A percentile compares a stretch with the other conserved stretches of the same genome.
These are phyloP conservation scores for Caenorhabditis panamensis DNA, from an alignment of 2,888 invertebrate genomes.

Conservation along the genomic window DNA sequence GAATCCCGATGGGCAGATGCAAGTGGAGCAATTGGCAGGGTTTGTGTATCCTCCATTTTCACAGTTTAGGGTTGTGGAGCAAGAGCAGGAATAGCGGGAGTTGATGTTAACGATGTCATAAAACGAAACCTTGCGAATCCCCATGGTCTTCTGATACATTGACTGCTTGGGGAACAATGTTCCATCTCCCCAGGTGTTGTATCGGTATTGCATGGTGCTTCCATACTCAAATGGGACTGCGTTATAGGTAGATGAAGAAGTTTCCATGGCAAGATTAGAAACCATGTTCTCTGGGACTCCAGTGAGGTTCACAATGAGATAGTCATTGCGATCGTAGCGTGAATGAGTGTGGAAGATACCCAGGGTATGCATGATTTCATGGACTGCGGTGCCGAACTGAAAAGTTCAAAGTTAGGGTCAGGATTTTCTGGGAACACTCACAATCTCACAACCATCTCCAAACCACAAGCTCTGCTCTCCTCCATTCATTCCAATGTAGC, in stretches of 20 bases:
- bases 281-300: conserved; percentile 54
- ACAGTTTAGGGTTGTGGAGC: too few species aligned
- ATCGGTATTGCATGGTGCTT: conserved; percentile 40
- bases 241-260: conserved; percentile 10
- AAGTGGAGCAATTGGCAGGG: conserved; percentile 25
- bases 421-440: not conserved
- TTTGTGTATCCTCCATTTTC: too few species aligned
- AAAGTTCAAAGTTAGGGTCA: not conserved
- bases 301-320: conserved; percentile 62
- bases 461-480: conserved; percentile 49
- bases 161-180: conserved; percentile 21
- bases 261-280: conserved; percentile 25
- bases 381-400: conserved; percentile 79
- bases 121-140: conserved; percentile 26
- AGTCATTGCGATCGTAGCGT: conserved; percentile 73
- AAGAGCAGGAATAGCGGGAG: too few species aligned
- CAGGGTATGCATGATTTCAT: conserved; percentile 78
- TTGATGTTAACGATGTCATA: conserved; percentile 36
- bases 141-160: conserved; percentile 27
- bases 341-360: conserved; percentile 79
- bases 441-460: conserved; percentile 46
- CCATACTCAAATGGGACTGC: conserved; percentile 44
- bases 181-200: conserved; percentile 34
- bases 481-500: conserved; percentile 56
- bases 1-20: conserved; percentile 35